phyloP scores from a whole-genome alignment of 2,888 invertebrate genomes.

The Yponomeuta evonymella region DNA sequence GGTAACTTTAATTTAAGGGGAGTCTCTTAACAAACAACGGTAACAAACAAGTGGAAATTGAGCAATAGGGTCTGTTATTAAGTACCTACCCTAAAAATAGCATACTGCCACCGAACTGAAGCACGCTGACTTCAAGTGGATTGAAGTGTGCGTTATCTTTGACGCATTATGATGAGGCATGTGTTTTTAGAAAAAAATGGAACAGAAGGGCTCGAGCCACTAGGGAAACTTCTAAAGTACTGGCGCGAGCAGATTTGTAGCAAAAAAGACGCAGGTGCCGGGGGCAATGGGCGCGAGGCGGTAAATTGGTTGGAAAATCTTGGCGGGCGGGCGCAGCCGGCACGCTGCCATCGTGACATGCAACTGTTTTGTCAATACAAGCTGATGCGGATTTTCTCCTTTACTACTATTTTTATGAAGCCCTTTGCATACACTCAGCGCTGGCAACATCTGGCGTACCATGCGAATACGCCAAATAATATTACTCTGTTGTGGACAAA shows the following conservation, averaged over 20 bases:
- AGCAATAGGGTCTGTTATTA: too few relatives aligned
- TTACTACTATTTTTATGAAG: constrained; percentile 10
- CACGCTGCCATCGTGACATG: constrained; percentile 39
- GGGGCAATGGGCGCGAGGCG: constrained; percentile 25
- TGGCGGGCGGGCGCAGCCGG: constrained; percentile 20
- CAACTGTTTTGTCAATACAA: constrained; percentile 44
- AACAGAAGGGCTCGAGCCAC: constrained; percentile 44
- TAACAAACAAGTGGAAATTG: neutral
- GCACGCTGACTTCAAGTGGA: constrained; percentile 32
- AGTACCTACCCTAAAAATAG: constrained; percentile 28
- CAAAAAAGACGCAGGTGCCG: constrained; percentile 54
- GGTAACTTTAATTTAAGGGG: too few relatives aligned
- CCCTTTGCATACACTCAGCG: constrained; percentile 3
- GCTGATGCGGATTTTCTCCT: constrained; percentile 31
- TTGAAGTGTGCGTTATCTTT: constrained; percentile 45
- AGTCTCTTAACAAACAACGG: constrained; percentile 17
- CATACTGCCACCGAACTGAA: constrained; percentile 30
- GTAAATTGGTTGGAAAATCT: constrained; percentile 56
- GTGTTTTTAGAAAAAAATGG: constrained; percentile 40
- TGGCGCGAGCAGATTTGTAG: constrained; percentile 36
- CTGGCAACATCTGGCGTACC: constrained; percentile 2
- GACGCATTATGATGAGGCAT: constrained; percentile 31
- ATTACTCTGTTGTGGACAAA: neutral
- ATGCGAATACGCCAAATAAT: constrained; percentile 3
- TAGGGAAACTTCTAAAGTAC: constrained; percentile 37